Conservation (phyloP, 1,140 invertebrate genomes). For the Hypsibius dujardini region DNA sequence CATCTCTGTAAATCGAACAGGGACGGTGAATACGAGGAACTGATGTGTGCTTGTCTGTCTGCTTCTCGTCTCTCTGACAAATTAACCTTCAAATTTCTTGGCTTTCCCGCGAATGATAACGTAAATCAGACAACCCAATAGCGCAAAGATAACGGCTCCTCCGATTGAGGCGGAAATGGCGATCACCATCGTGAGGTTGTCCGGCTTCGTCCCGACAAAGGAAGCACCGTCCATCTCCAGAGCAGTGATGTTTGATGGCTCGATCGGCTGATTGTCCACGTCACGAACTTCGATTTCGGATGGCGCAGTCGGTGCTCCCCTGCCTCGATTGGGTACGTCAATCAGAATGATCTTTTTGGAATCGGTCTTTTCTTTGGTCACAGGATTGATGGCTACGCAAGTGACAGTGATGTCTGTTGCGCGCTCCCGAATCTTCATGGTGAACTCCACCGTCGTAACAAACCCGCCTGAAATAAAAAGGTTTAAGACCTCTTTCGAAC, state of each 20-base stretch:
- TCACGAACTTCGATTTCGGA: background rate
- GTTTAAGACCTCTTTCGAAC: too few species aligned
- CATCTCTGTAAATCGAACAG: slow-evolving; percentile 8
- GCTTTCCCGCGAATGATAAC: slow-evolving; percentile 2
- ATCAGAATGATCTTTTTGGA: too few species aligned
- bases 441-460: background rate
- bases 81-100: slow-evolving; percentile 17
- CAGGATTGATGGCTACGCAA: too few species aligned
- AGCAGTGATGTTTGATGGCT: background rate
- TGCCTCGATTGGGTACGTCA: too few species aligned
- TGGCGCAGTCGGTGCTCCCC: too few species aligned
- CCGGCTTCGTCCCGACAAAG: background rate
- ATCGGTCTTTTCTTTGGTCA: too few species aligned
- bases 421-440: background rate
- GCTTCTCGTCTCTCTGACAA: too few species aligned
- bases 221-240: background rate
- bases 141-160: background rate
- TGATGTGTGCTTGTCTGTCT: too few species aligned
- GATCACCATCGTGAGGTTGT: background rate
- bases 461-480: background rate
- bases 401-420: too few species aligned
- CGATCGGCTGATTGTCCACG: background rate
- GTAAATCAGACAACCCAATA: slow-evolving; percentile 14
- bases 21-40: too few species aligned
- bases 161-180: background rate